phyloP scores from a whole-genome alignment of 2,113 vertebrate genomes.

The Urocolius indicus region DNA sequence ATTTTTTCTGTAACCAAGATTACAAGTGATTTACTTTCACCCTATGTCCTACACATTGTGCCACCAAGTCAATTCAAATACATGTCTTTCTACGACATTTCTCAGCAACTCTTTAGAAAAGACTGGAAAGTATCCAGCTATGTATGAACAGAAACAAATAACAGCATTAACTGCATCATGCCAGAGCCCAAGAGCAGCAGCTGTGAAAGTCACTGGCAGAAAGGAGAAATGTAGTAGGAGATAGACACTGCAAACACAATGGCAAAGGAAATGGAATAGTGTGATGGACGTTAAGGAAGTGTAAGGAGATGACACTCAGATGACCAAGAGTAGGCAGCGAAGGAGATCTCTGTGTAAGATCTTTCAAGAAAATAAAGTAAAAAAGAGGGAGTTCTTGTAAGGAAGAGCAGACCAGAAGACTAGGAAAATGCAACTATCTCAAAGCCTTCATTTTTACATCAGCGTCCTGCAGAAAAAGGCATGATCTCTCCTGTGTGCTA shows the following conservation, averaged over 20 bases:
- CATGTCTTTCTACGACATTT: neutral
- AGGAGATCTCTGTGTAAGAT: neutral
- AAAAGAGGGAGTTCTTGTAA: neutral
- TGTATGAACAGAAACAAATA: neutral
- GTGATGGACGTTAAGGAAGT: fast-evolving
- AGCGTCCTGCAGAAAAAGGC: neutral
- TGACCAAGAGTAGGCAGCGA: neutral
- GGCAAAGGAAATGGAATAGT: neutral
- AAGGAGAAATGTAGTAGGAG: neutral
- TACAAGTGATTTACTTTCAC: neutral
- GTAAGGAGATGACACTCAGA: neutral
- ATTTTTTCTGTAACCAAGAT: neutral
- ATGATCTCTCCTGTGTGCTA: fast-evolving
- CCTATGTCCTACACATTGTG: neutral
- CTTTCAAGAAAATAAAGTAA: neutral
- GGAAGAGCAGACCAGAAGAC: neutral
- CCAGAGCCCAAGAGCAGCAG: neutral
- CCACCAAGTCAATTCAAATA: neutral
- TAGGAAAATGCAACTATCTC: fast-evolving
- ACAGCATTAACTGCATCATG: neutral
- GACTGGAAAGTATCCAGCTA: neutral
- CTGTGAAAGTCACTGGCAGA: neutral
- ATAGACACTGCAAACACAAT: neutral
- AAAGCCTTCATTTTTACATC: neutral
- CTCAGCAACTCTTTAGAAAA: neutral